A percentile compares a stretch with the other conserved stretches of the same genome.
Conservation (phyloP, 2,113 vertebrate genomes). For the Anguilla japonica region DNA sequence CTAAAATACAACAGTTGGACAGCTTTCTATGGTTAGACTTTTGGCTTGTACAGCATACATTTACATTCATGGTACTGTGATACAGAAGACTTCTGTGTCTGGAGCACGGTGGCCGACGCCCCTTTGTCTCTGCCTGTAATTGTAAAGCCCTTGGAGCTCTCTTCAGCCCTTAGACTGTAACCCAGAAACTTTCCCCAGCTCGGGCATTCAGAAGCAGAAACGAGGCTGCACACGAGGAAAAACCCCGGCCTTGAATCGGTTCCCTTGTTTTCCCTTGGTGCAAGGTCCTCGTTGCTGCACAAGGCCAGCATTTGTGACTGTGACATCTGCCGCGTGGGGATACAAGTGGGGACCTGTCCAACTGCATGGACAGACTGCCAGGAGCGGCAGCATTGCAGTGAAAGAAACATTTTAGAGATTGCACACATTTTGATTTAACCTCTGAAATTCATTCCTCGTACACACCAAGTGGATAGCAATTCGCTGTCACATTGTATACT, state of each 20-base stretch:
- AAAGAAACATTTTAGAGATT: neutral
- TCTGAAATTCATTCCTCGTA: too few relatives aligned
- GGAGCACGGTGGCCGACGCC: constrained; percentile 4
- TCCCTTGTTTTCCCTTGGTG: constrained; percentile 10
- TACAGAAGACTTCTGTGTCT: neutral
- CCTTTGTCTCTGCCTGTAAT: neutral
- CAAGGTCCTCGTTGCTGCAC: neutral
- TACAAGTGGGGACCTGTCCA: neutral
- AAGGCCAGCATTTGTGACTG: neutral
- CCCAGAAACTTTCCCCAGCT: neutral
- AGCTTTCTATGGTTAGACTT: neutral
- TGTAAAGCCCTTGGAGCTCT: neutral
- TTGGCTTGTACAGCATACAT: too few relatives aligned
- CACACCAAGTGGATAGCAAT: too few relatives aligned
- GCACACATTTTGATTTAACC: neutral
- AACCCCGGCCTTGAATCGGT: neutral
- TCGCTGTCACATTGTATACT: too few relatives aligned
- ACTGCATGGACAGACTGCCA: neutral
- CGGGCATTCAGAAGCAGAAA: neutral
- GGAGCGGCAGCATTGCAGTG: too few relatives aligned
- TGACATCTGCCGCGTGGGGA: neutral
- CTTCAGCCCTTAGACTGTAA: neutral
- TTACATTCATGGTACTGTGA: constrained; percentile 1
- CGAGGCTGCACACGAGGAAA: neutral
- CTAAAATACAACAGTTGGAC: neutral